Evolutionary conservation across 2,888 invertebrate genomes (phyloP).

Genomic region (Cryptosula pallasiana): DNA sequence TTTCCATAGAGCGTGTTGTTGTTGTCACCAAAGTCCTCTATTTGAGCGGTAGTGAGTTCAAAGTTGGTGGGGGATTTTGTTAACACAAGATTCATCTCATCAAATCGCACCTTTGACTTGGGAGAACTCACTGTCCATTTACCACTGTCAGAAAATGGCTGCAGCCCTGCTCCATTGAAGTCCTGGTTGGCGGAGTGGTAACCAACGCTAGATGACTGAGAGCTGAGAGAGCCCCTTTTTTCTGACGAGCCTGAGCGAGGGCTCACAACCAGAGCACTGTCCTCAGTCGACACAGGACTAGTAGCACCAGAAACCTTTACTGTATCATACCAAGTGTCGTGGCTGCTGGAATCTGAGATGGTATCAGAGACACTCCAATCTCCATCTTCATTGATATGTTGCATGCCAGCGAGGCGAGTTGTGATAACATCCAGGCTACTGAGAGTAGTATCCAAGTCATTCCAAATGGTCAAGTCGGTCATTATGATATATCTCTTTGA

Average conservation of each 20-base stretch:
- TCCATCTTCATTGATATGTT: slow-evolving; percentile 8
- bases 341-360: slow-evolving; percentile 17
- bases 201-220: slow-evolving; percentile 14
- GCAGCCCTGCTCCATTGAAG: background rate
- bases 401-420: slow-evolving; percentile 6
- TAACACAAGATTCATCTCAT: slow-evolving; percentile 18
- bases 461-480: background rate
- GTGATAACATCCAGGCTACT: slow-evolving; percentile 22
- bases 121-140: slow-evolving; percentile 5
- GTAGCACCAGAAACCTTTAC: background rate
- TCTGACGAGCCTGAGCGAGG: background rate
- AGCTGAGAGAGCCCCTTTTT: background rate
- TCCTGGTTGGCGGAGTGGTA: slow-evolving; percentile 20
- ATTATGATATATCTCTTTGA: too few relatives aligned
- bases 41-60: background rate
- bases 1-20: background rate
- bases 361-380: slow-evolving; percentile 23
- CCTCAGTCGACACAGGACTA: slow-evolving; percentile 5
- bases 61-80: slow-evolving; percentile 17
- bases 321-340: slow-evolving; percentile 20
- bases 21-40: slow-evolving; percentile 10
- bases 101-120: slow-evolving; percentile 9
- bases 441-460: slow-evolving; percentile 11
- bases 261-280: slow-evolving; percentile 2
- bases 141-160: background rate